Base-by-base conservation (phyloP, 2,888 invertebrate species). In the Rosalia funebris region DNA sequence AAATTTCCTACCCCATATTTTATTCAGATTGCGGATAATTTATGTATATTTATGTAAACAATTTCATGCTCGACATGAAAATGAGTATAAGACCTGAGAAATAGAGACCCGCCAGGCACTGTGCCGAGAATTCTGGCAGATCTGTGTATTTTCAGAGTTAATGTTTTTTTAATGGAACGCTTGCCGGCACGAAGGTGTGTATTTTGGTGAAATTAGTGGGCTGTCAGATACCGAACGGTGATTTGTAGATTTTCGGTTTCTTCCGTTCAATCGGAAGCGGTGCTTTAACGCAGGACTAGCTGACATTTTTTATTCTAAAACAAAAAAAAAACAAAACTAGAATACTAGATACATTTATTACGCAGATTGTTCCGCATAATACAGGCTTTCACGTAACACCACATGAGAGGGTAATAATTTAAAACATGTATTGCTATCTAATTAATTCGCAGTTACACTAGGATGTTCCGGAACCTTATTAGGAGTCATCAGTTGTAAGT, bases 11-110 rank as follows among this genome's bases (percentile, higher is more conserved):
- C 62, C 53, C 59, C 50, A 65, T 66, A 61, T 71, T 70, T 70
- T 68, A 70, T 68, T 70, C 68, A 69, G 66, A 64, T 69, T 66
- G 62, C 59, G 62, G 65, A 61, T 71, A 70, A 72, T 72, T 72
- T 65, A 67, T 70, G 72, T 59, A 65, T 67, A 69, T 67, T 71
- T 71, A 71, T 71, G 69, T 66, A 65, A 62, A 61, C 61, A 63
- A 60, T 61, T 63, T 63, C 56, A 57, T 46, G 63, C 53, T 56
- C 60, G 56, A 65, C 61, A 60, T 50, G n/a, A 57, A 57, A 60
- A 54, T 47, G 63, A 63, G 48, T 60, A 47, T 60, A 41, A 17
- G 47, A 54, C 59, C 34, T 25, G 59, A 57, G 19, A 56, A 50
- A 47, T 52, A 41, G 52, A 52, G 16, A n/a, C 52, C 25, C 41